Evolutionary conservation across 2,113 vertebrate species (phyloP).

Genomic region (Grantiella picta): DNA sequence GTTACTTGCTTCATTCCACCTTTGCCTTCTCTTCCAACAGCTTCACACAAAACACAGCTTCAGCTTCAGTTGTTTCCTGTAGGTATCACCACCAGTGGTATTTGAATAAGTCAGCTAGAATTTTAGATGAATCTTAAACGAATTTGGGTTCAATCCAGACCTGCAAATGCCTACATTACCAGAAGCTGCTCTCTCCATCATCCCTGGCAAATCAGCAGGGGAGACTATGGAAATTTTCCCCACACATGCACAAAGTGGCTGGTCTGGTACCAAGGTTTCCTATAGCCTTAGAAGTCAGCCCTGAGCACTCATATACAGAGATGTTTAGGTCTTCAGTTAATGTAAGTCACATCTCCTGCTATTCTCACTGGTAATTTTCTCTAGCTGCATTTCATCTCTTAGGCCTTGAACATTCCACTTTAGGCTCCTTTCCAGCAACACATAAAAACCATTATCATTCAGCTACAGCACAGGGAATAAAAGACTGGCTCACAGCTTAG

Average conservation of each 20-base stretch:
- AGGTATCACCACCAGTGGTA: background rate
- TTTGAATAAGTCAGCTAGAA: conserved; percentile 13
- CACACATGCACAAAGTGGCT: background rate
- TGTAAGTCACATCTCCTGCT: background rate
- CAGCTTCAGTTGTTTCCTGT: background rate
- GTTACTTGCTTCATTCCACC: background rate
- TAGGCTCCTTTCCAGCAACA: conserved; percentile 40
- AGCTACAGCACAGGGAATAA: conserved; percentile 30
- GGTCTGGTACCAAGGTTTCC: background rate
- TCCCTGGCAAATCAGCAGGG: background rate
- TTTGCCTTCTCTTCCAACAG: background rate
- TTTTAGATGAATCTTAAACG: background rate
- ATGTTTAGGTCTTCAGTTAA: conserved; percentile 25
- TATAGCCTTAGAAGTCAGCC: background rate
- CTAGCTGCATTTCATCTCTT: conserved; percentile 9
- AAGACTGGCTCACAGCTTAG: conserved; percentile 12
- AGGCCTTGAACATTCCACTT: background rate
- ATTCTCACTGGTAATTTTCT: conserved; percentile 41
- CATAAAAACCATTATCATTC: conserved; percentile 30
- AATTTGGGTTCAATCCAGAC: background rate
- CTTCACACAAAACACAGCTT: background rate
- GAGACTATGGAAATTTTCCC: background rate
- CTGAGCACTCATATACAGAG: background rate
- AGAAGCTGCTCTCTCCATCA: background rate
- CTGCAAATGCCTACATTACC: background rate